These are phyloP conservation scores for Lophura nycthemera DNA, from an alignment of 2,113 vertebrate genomes.

Conservation along the genomic window DNA sequence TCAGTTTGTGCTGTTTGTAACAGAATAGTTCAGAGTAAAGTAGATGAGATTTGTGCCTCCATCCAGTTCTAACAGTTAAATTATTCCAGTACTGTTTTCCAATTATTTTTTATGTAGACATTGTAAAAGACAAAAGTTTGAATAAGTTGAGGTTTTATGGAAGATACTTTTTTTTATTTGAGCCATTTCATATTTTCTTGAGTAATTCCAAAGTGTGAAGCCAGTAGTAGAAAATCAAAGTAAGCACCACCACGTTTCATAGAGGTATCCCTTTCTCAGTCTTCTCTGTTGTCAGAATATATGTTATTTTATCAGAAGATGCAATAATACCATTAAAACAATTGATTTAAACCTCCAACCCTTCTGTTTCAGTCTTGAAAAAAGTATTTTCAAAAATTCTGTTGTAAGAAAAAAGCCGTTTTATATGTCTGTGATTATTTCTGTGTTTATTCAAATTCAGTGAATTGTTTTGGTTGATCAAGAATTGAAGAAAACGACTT, in stretches of 20 bases:
- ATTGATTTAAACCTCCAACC: not conserved
- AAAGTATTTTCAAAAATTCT: conserved; percentile 46
- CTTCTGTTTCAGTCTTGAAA: conserved; percentile 15
- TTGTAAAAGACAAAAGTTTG: not conserved
- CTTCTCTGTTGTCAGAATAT: not conserved
- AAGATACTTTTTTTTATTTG: not conserved
- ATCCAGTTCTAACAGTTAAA: not conserved
- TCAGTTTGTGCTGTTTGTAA: not conserved
- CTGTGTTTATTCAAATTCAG: conserved; percentile 1
- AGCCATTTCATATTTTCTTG: not conserved
- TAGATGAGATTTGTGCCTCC: not conserved
- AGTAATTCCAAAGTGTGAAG: not conserved
- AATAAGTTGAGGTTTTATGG: not conserved
- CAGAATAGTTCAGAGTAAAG: not conserved
- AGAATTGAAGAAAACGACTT: not conserved
- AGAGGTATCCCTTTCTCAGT: not conserved
- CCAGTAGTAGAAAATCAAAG: not conserved
- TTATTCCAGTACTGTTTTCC: not conserved
- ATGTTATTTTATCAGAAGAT: not conserved
- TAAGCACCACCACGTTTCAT: conserved; percentile 14
- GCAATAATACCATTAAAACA: conserved; percentile 1
- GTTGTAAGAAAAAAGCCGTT: not conserved
- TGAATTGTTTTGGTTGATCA: conserved; percentile 11
- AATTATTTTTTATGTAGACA: not conserved
- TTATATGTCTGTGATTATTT: conserved; percentile 31